These are phyloP conservation scores for Sussaba pulchella DNA, from an alignment of 2,888 invertebrate species.

Conservation along the genomic window DNA sequence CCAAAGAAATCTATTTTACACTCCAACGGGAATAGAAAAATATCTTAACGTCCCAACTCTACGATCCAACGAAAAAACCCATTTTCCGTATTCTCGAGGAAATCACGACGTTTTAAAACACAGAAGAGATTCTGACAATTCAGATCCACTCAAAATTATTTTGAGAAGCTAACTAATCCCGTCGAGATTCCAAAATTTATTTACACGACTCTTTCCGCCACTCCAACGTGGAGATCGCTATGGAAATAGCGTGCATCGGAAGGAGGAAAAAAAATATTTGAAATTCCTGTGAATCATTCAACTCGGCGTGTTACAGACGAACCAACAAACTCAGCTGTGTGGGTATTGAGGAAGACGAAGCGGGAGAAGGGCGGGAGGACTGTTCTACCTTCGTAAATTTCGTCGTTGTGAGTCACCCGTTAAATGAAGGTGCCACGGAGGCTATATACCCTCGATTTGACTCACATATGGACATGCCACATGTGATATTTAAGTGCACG, in stretches of 20 bases:
- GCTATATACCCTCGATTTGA: background rate
- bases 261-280: too few species aligned
- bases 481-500: background rate
- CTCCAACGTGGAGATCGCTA: background rate
- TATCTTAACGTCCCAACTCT: too few species aligned
- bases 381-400: slow-evolving; percentile 12
- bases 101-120: too few species aligned
- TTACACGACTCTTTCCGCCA: slow-evolving; percentile 12
- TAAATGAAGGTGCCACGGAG: slow-evolving; percentile 11
- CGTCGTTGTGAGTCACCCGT: slow-evolving; percentile 19
- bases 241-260: slow-evolving; percentile 10
- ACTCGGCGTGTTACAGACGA: background rate
- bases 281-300: slow-evolving; percentile 21
- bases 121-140: too few species aligned
- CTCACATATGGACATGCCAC: background rate
- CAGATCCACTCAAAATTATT: too few species aligned
- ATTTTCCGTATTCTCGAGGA: too few species aligned
- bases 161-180: background rate
- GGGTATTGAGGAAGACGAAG: too few species aligned
- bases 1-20: too few species aligned
- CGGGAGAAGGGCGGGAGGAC: too few species aligned
- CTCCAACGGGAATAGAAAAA: too few species aligned
- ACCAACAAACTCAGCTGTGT: slow-evolving; percentile 5
- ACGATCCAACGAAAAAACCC: too few species aligned
- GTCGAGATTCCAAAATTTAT: background rate